Evolutionary conservation across 2,797 vertebrate genomes (phyloP).

Genomic region (Mallotus villosus): DNA sequence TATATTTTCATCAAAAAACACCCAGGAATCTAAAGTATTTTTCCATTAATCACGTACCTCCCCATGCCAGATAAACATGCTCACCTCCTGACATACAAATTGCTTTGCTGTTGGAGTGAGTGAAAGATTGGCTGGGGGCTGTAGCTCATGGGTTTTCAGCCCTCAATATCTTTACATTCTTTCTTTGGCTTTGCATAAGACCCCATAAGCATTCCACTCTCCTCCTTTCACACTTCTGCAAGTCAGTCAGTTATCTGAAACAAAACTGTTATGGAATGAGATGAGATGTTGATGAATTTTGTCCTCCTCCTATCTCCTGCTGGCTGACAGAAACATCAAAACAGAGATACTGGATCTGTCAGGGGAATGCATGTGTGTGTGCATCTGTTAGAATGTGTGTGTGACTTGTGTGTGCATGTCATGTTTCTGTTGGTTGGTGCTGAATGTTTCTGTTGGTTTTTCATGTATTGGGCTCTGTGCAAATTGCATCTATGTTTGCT

Average conservation of each 20-base stretch:
- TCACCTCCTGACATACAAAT: slow-evolving; percentile 54
- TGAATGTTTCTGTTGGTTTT: slow-evolving; percentile 6
- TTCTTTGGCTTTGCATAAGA: slow-evolving; percentile 49
- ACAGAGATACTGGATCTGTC: slow-evolving; percentile 24
- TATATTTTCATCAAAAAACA: slow-evolving; percentile 3
- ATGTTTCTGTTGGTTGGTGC: not conserved
- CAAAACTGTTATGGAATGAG: slow-evolving; percentile 9
- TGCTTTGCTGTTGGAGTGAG: slow-evolving; percentile 35
- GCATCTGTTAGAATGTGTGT: not conserved
- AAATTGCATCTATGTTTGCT: not conserved
- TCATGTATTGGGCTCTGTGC: not conserved
- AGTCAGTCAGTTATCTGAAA: slow-evolving; percentile 29
- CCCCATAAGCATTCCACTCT: slow-evolving; percentile 43
- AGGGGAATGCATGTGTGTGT: slow-evolving; percentile 9
- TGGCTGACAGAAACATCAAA: slow-evolving; percentile 42
- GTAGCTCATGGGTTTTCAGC: slow-evolving; percentile 26
- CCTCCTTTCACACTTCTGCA: slow-evolving; percentile 45
- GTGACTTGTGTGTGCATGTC: not conserved
- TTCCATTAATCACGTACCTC: slow-evolving; percentile 27
- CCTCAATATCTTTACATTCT: slow-evolving; percentile 52
- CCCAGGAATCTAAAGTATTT: slow-evolving; percentile 22
- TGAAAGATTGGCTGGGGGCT: slow-evolving; percentile 36
- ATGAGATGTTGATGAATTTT: not conserved
- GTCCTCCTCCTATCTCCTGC: slow-evolving; percentile 29
- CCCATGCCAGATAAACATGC: slow-evolving; percentile 47